Evolutionary conservation across 2,113 vertebrate species (phyloP).

Genomic region (Stomatorhinus ivindoensis): DNA sequence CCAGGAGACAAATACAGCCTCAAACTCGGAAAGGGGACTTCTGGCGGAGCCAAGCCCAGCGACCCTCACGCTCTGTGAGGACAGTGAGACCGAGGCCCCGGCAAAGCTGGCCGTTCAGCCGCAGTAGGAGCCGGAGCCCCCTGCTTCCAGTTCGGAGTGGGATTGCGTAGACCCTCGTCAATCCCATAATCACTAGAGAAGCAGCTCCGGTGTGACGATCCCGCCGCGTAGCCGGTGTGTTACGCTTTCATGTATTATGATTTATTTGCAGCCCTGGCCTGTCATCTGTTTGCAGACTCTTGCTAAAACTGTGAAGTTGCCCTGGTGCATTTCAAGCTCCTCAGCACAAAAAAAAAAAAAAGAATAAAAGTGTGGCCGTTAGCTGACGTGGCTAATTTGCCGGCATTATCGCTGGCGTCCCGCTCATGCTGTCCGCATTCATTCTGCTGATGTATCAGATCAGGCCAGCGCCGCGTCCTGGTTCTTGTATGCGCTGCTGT

Average conservation of each 20-base stretch:
- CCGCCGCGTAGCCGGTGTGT: neutral
- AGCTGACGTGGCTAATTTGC: neutral
- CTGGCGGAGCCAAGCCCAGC: neutral
- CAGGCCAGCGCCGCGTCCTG: neutral
- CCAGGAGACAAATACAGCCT: neutral
- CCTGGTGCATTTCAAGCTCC: neutral
- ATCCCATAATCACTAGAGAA: neutral
- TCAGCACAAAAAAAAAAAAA: neutral
- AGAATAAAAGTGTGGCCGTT: neutral
- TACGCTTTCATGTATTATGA: neutral
- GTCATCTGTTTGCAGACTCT: neutral
- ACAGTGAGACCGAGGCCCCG: neutral
- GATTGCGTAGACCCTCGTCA: neutral
- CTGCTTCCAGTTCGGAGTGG: neutral
- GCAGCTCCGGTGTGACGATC: neutral
- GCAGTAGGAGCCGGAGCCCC: neutral
- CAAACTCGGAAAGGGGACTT: neutral
- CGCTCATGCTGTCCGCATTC: neutral
- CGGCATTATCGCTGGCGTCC: neutral
- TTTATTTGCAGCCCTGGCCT: neutral
- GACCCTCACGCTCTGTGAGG: neutral
- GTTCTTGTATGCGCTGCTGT: neutral
- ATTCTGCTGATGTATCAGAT: constrained; percentile 3
- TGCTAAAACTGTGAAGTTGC: neutral
- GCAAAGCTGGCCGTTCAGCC: neutral